These are phyloP conservation scores for Heliocidaris tuberculata DNA, from an alignment of 35 echinoderm and acorn worm genomes.

Conservation along the genomic window DNA sequence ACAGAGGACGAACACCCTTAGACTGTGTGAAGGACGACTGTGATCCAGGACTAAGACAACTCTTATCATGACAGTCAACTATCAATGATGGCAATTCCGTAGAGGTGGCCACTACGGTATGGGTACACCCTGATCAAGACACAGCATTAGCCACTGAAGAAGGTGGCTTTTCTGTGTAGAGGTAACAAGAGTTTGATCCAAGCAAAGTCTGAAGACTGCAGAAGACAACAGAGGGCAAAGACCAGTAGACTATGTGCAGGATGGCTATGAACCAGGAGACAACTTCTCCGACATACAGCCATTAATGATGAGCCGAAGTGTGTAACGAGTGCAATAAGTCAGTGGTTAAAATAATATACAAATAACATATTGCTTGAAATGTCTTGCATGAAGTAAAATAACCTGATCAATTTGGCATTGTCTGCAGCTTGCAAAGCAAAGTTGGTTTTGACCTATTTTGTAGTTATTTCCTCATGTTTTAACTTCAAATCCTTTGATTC, in stretches of 20 bases:
- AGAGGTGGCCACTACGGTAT: background rate
- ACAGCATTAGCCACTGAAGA: background rate
- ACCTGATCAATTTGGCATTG: no score
- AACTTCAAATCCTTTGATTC: no score
- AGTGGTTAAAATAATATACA: no score
- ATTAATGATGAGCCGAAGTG: no score
- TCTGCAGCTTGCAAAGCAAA: no score
- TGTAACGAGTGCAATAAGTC: no score
- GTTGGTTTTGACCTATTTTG: no score
- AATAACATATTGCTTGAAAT: no score
- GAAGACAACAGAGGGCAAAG: constrained; percentile 43
- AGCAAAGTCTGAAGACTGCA: constrained; percentile 1
- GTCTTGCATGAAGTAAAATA: no score
- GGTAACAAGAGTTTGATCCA: background rate
- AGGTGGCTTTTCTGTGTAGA: background rate
- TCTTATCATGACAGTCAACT: background rate
- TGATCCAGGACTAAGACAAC: background rate
- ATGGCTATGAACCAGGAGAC: background rate
- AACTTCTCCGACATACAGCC: no score
- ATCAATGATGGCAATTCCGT: background rate
- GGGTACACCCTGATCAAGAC: background rate
- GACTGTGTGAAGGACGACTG: constrained; percentile 27
- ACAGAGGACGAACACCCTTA: constrained; percentile 30
- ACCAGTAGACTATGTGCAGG: constrained; percentile 41
- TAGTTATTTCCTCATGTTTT: no score